Evolutionary conservation across 1,140 invertebrate species (phyloP), one percentile per base, ranked within the genome.

Genomic region (Globodera ellingtonae): DNA sequence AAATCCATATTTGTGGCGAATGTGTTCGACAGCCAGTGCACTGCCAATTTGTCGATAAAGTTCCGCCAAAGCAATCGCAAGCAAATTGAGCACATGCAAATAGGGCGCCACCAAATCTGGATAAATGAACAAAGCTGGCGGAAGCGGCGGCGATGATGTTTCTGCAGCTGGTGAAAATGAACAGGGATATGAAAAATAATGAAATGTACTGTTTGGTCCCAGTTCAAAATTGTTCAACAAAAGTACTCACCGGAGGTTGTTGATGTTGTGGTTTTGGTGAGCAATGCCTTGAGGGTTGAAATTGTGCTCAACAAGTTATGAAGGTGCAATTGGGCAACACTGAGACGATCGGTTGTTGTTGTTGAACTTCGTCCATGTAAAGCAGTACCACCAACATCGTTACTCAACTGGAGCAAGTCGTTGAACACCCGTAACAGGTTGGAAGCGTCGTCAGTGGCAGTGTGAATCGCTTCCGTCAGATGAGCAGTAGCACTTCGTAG

Each of bases 71-170:
- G 3, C 65, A 62, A 77, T 62, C 46, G 48, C 10, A 15, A 77
- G 62, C 62, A 65, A 77, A 47, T 77, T 77, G 24, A 77, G 75
- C 46, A 62, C 59, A 77, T 52, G 48, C 46, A 77, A 66, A 66
- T 77, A 77, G 46, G 75, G 75, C 8, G 65, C 48, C 52, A 77
- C 46, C 21, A 77, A 21, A 15, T 77, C 75, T 0, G 75, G 75
- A 47, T 67, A 77, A 47, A 77, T 46, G 48, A 66, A 50, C 15
- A 74, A 15, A 21, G 46, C 35, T 15, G 62, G 59, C 65, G 48
- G 2, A 46, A 48, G 52, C 5, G 24, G 46, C 6, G 46, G 2
- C 18, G 65, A 74, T 52, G 10, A 10, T 10, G 48, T 50, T 50
- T 50, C 48, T 10, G 48, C 10, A 7, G 48, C 48, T 50, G 48